Evolutionary conservation across 2,797 vertebrate genomes (phyloP).

Genomic region (Leontocebus nigricollis): DNA sequence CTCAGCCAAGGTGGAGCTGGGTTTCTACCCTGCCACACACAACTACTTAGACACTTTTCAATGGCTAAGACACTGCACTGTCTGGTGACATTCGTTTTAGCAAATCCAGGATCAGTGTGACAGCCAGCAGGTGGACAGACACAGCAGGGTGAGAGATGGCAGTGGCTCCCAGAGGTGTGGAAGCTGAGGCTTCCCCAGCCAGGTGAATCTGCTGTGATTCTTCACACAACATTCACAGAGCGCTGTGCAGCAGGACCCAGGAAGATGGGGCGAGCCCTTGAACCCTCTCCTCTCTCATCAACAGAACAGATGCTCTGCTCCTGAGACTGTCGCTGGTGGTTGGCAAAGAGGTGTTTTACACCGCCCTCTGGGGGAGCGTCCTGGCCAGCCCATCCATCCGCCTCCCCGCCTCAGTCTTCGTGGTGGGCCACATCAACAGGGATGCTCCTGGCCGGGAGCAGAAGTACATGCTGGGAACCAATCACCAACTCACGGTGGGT

Average conservation of each 20-base stretch:
- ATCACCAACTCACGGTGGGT: conserved; percentile 91
- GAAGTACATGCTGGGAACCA: conserved; percentile 92
- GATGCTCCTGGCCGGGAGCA: conserved; percentile 87
- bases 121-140: not conserved
- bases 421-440: conserved; percentile 94
- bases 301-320: conserved; percentile 94
- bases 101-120: not conserved
- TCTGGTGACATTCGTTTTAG: not conserved
- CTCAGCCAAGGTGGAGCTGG: rapidly evolving
- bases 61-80: not conserved
- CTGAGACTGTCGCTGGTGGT: conserved; percentile 92
- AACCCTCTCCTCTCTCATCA: not conserved
- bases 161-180: rapidly evolving
- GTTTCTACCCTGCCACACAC: rapidly evolving
- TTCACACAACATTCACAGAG: rapidly evolving
- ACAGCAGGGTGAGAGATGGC: rapidly evolving
- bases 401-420: conserved; percentile 94
- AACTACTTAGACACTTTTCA: rapidly evolving
- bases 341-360: conserved; percentile 94
- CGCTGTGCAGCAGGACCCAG: rapidly evolving
- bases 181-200: rapidly evolving
- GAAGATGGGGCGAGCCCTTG: rapidly evolving
- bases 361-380: conserved; percentile 94
- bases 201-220: rapidly evolving
- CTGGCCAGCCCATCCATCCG: conserved; percentile 91